A percentile compares a stretch with the other conserved stretches of the same genome.
phyloP scores from a whole-genome alignment of 35 echinoderm and acorn worm species.

The Ophioderma brevispina region DNA sequence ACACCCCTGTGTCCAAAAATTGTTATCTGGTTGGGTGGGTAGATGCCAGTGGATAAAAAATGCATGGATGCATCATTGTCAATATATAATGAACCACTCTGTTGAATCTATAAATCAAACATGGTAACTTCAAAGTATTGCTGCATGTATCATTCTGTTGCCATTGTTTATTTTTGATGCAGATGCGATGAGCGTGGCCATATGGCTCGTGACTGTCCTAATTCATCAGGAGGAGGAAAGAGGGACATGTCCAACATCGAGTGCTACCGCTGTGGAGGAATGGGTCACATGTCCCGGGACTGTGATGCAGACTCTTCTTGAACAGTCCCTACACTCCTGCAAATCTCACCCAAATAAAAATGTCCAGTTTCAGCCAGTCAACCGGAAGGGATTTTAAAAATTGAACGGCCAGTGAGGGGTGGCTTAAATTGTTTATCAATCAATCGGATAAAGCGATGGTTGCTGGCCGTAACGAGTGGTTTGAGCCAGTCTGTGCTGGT shows the following conservation, averaged over 20 bases:
- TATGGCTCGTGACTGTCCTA: constrained; percentile 41
- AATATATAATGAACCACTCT: background rate
- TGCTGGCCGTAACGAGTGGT: background rate
- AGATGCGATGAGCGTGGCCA: constrained; percentile 32
- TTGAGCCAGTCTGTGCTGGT: background rate
- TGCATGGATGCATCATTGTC: background rate
- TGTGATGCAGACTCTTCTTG: background rate
- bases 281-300: constrained; percentile 27
- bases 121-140: background rate
- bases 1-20: background rate
- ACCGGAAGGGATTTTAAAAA: background rate
- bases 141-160: background rate
- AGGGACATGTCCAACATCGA: background rate
- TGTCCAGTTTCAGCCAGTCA: background rate
- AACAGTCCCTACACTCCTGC: background rate
- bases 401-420: too few relatives aligned
- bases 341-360: constrained; percentile 7
- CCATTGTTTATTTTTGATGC: too few relatives aligned
- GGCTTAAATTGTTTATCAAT: too few relatives aligned
- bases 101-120: background rate
- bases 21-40: background rate
- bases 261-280: constrained; percentile 38
- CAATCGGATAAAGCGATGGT: background rate
- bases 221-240: background rate
- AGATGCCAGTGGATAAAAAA: background rate